Base-by-base conservation (phyloP, 2,888 invertebrate species). In the Orchesellides sinensis region DNA sequence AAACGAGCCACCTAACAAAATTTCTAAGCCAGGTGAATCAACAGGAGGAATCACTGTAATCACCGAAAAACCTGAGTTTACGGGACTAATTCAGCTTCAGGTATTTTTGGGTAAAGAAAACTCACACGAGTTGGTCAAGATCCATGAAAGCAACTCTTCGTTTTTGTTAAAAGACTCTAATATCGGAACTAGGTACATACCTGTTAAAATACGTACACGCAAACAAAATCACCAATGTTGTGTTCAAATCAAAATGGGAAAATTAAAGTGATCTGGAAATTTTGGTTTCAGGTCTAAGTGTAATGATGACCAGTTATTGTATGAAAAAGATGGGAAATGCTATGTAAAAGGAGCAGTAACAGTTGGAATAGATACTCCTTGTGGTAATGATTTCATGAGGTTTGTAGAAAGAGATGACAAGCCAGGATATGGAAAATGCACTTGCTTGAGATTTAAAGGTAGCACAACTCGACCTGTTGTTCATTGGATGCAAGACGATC, bases 401-500 rank as follows among this genome's bases (percentile, higher is more conserved):
- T 75, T 59, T 45, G 29, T 10, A 4, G 27, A 68, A 56, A 10
- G n/a, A 17, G 6, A 5, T 12, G 77, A 68, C 29, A 68, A 68
- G 32, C 47, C 29, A 4, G 77, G 77, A 45, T 59, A 68, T 56
- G 77, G 77, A 32, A 47, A 77, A 14, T 77, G 77, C 17, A 29
- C 12, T n/a, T 77, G 77, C 21, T 4, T 32, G 14, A 6, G 40
- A 5, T 77, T 68, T 27, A 32, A n/a, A 17, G 77, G 68, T 10
- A 59, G n/a, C 47, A 66, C 75, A 1, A 59, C 68, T 8, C 40
- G 83, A 17, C 83, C 83, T 10, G 72, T 83, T 2, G 78, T 73
- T 17, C 56, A 61, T 27, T 78, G 78, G 78, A 56, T 47, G 23
- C 19, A 61, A 32, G 59, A 47, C 25, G 49, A 78, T 40, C 32